Evolutionary conservation across 2,888 invertebrate species (phyloP).

Genomic region (Didymodactylos carnosus): DNA sequence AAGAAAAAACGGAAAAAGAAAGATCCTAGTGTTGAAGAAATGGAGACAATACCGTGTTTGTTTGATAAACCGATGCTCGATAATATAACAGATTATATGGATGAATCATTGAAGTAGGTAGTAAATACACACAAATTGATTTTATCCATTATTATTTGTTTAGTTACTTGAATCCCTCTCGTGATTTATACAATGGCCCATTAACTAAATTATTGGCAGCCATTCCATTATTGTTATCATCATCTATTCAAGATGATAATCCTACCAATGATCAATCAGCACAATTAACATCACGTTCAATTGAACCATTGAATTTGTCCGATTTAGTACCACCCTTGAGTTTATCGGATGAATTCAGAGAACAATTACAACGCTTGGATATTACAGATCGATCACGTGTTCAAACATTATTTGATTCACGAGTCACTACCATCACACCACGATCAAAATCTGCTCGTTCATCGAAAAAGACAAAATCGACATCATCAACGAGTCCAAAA

Average conservation of each 20-base stretch:
- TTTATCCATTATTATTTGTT: too few species aligned
- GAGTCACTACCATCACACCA: background rate
- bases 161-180: too few species aligned
- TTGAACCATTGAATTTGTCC: background rate
- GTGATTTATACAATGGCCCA: background rate
- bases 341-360: background rate
- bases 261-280: too few species aligned
- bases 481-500: background rate
- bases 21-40: background rate
- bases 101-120: too few species aligned
- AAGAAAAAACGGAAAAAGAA: background rate
- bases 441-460: background rate
- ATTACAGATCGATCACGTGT: background rate
- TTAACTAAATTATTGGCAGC: background rate
- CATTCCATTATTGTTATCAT: background rate
- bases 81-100: background rate
- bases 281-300: background rate
- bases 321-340: background rate
- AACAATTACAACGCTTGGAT: background rate
- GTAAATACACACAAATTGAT: too few species aligned
- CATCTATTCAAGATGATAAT: too few species aligned
- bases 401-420: background rate
- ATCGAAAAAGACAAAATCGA: background rate
- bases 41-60: background rate
- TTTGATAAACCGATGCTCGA: background rate